Evolutionary conservation across 30 jellyfish, hydroid and myxozoan genomes (phyloP).

Genomic region (Rhopilema esculentum): DNA sequence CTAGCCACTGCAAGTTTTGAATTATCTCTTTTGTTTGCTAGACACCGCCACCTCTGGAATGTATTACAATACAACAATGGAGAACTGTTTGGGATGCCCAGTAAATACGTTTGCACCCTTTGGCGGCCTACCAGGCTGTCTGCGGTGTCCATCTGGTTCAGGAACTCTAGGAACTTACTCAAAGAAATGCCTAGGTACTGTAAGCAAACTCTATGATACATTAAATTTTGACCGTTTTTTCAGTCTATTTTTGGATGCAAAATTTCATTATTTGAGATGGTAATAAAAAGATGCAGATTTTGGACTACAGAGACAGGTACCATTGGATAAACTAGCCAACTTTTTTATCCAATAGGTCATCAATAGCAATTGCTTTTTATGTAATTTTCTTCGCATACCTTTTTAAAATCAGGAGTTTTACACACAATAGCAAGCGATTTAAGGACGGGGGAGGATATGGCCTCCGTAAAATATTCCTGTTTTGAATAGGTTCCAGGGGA

Average conservation of each 20-base stretch:
- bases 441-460: too few species aligned
- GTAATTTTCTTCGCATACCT: too few species aligned
- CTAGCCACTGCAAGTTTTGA: background rate
- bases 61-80: slow-evolving; percentile 53
- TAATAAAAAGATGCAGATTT: too few species aligned
- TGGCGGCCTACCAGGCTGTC: slow-evolving; percentile 53
- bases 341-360: too few species aligned
- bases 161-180: slow-evolving; percentile 77
- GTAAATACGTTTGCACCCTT: slow-evolving; percentile 37
- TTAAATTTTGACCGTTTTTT: too few species aligned
- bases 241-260: background rate
- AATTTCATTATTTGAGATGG: background rate
- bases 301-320: too few species aligned
- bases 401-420: too few species aligned
- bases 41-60: slow-evolving; percentile 90
- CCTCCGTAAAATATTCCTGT: too few species aligned
- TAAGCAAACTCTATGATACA: background rate
- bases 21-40: background rate
- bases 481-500: too few species aligned
- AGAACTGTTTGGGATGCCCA: slow-evolving; percentile 79
- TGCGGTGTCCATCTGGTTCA: slow-evolving; percentile 77
- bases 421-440: too few species aligned
- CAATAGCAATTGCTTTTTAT: too few species aligned
- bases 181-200: slow-evolving; percentile 79
- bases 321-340: too few species aligned